Evolutionary conservation across 2,888 invertebrate species (phyloP), one percentile per base, ranked within the genome.

Genomic region (Corythucha ciliata): DNA sequence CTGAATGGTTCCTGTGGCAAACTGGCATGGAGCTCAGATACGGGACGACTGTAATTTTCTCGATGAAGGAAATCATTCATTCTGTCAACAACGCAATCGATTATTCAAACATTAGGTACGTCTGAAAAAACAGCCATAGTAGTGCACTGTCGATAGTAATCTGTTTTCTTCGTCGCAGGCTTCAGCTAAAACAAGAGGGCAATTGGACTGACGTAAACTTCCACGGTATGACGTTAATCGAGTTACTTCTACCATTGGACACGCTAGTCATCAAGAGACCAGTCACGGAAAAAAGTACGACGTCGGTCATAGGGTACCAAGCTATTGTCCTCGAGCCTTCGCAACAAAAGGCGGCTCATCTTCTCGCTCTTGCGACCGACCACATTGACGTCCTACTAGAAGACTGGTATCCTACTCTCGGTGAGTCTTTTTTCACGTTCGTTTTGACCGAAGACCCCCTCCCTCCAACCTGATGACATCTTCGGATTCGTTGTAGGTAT

Each of bases 351-450:
- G 76, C 89, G 57, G 81, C 90, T 0, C 85, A 87, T 63, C 69
- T 94, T 14, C 68, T 94, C 51, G 88, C 94, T 0, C 70, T 93
- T 25, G 80, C 90, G 3, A 90, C 96, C 0, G 96, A 96, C 67
- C 93, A 96, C 65, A 86, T 98, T 57, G 98, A 98, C 68, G 80
- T 93, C 46, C 72, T 98, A 42, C 72, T 98, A 0, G 97, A 98
- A 68, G 97, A 98, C 70, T 98, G 97, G 97, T 97, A 93, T 68
- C 96, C 94, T 0, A 90, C 91, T 0, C 72, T 94, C 49, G 77
- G 76, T 73, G 45, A 67, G 36, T 18, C 8, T 12, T 22, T 7
- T 8, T 7, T 12, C 10, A 10, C 8, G 14, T 12, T 22, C 10
- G 10, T 7, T 41, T 41, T 7, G 24, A 20, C 18, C 24, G 7